A percentile compares a stretch with the other conserved stretches of the same genome.
phyloP scores from a whole-genome alignment of 2,113 vertebrate species.

The Poecile atricapillus region DNA sequence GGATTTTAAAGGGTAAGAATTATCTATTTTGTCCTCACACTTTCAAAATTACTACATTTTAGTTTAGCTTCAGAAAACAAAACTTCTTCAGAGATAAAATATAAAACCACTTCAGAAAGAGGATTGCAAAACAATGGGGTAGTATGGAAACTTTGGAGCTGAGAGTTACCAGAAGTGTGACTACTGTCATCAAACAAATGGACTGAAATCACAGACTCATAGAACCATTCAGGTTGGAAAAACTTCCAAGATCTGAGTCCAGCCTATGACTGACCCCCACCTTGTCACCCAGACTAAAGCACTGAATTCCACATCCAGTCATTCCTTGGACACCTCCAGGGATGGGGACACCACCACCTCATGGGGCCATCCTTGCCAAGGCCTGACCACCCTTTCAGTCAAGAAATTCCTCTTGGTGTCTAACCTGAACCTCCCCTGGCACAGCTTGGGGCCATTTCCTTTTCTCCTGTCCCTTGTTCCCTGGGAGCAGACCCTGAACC shows the following conservation, averaged over 20 bases:
- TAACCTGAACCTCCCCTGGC: not conserved
- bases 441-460: not conserved
- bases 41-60: not conserved
- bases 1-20: not conserved
- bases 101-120: not conserved
- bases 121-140: rapidly evolving
- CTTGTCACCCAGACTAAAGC: not conserved
- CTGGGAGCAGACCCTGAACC: not conserved
- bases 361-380: rapidly evolving
- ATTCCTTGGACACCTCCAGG: not conserved
- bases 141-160: not conserved
- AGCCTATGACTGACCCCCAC: not conserved
- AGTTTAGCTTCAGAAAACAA: not conserved
- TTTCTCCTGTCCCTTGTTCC: not conserved
- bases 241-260: not conserved
- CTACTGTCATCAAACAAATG: not conserved
- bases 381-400: rapidly evolving
- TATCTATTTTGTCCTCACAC: not conserved
- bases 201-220: not conserved
- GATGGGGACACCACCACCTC: not conserved
- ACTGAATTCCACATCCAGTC: rapidly evolving
- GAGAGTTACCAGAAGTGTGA: not conserved
- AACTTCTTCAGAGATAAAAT: not conserved
- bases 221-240: not conserved
- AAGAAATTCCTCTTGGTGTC: not conserved